phyloP scores from a whole-genome alignment of 2,113 vertebrate genomes.

The Salvelinus alpinus region DNA sequence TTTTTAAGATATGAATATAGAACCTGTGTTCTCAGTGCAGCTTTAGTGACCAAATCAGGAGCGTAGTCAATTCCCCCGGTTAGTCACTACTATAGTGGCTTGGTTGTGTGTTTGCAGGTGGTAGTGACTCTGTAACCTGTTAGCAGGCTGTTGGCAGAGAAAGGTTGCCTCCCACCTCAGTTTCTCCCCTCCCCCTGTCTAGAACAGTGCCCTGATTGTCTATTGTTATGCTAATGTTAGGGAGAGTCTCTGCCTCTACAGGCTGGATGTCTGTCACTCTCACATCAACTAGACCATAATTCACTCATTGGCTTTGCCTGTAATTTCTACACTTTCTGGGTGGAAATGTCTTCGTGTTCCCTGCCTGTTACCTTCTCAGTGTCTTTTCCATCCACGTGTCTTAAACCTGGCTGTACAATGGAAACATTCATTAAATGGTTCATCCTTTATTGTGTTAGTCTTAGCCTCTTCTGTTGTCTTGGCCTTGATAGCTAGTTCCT shows the following conservation, averaged over 20 bases:
- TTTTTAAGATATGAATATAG: background rate
- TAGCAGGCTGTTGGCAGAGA: background rate
- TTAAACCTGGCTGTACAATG: background rate
- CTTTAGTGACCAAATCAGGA: background rate
- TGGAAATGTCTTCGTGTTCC: background rate
- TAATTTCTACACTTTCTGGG: background rate
- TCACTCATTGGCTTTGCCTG: background rate
- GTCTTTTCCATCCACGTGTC: background rate
- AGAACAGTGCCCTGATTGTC: constrained; percentile 47
- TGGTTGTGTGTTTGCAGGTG: background rate
- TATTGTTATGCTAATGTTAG: constrained; percentile 61
- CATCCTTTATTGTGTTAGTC: background rate
- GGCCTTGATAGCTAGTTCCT: constrained; percentile 24
- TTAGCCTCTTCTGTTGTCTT: constrained; percentile 6
- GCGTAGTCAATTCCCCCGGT: background rate
- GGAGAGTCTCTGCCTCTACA: background rate
- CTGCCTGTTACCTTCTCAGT: too few relatives aligned
- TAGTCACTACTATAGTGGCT: background rate
- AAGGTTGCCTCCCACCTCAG: background rate
- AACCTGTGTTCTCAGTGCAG: background rate
- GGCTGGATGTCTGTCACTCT: background rate
- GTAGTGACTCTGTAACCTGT: background rate
- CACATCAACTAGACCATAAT: background rate
- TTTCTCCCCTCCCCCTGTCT: background rate
- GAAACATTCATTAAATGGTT: background rate